Conservation (phyloP, 2,797 vertebrate species). For the Chaunax sp. region DNA sequence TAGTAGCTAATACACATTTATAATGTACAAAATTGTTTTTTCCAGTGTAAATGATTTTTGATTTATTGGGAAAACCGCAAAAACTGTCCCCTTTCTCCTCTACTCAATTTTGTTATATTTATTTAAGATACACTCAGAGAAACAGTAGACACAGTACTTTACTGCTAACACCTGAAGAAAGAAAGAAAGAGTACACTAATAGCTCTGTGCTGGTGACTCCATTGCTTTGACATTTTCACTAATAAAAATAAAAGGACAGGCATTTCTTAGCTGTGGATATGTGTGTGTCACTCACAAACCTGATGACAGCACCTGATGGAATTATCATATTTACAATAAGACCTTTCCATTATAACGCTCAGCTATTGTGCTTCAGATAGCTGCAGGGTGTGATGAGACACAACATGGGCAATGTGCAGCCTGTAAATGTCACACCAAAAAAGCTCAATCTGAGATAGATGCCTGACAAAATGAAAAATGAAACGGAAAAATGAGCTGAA, state of each 20-base stretch:
- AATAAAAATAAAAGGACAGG: constrained; percentile 34
- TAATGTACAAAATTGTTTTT: no score
- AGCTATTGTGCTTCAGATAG: constrained; percentile 55
- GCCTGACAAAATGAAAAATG: constrained; percentile 44
- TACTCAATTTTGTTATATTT: no score
- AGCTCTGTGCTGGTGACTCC: not conserved
- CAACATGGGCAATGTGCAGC: constrained; percentile 41
- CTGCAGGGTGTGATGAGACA: constrained; percentile 48
- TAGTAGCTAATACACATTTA: no score
- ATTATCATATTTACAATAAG: constrained; percentile 72
- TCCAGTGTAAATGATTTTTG: no score
- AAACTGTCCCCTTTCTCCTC: no score
- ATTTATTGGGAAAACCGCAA: no score
- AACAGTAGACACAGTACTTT: no score
- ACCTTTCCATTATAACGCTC: constrained; percentile 61
- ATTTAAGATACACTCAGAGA: no score
- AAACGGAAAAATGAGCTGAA: constrained; percentile 37
- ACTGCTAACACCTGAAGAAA: no score
- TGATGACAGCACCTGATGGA: constrained; percentile 64
- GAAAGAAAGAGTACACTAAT: not conserved
- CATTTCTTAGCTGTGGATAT: constrained; percentile 19
- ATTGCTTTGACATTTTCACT: constrained; percentile 52
- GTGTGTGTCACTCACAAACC: constrained; percentile 37
- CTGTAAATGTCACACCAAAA: constrained; percentile 70
- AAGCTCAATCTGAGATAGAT: constrained; percentile 36